A percentile compares a stretch with the other conserved stretches of the same genome.
These are phyloP conservation scores for Momotus momota DNA, from an alignment of 2,797 vertebrate species.

Conservation along the genomic window DNA sequence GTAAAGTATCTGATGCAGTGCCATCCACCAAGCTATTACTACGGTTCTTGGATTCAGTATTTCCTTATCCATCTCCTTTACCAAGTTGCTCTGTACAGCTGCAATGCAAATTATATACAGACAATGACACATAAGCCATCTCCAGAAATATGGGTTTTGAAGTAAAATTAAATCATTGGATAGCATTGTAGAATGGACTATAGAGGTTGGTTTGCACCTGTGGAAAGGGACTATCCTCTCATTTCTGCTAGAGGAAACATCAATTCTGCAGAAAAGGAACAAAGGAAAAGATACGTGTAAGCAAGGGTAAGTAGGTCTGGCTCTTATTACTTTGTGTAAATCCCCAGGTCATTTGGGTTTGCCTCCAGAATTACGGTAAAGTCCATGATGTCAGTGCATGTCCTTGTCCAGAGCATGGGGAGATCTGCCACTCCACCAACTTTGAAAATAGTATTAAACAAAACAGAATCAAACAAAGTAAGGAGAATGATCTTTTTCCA, in stretches of 20 bases:
- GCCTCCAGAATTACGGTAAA: neutral
- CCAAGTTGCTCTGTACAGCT: neutral
- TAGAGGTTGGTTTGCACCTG: neutral
- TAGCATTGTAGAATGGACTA: neutral
- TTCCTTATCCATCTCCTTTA: neutral
- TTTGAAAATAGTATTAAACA: neutral
- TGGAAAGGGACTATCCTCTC: neutral
- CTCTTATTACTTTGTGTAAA: neutral
- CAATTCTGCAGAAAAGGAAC: neutral
- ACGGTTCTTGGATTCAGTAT: neutral
- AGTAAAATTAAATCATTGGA: neutral
- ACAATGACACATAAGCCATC: neutral
- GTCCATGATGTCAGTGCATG: neutral
- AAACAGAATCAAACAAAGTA: neutral
- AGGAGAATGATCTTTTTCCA: neutral
- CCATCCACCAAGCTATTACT: neutral
- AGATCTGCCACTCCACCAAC: neutral
- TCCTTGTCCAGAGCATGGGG: neutral
- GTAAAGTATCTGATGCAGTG: neutral
- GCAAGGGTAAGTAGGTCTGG: neutral
- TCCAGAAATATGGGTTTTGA: neutral
- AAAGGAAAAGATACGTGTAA: neutral
- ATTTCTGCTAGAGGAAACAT: neutral
- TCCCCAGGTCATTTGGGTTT: neutral
- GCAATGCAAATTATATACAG: neutral